Conservation (phyloP, 1,140 invertebrate species). For the Conus betulinus region DNA sequence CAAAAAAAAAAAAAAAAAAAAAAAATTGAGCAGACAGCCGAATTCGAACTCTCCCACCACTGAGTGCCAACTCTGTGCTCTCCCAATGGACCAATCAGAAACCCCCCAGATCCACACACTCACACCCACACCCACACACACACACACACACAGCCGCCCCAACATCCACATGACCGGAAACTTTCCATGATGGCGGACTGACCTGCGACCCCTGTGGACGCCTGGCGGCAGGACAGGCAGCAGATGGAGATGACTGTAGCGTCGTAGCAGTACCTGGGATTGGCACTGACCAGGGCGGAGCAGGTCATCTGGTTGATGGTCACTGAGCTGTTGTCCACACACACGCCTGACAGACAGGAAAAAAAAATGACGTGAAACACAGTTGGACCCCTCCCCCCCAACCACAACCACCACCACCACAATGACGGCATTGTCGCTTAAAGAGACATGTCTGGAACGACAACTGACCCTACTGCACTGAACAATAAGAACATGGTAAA, state of each 20-base stretch:
- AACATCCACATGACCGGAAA: not conserved
- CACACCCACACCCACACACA: not conserved
- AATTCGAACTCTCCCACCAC: too few species aligned
- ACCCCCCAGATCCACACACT: not conserved
- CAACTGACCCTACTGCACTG: too few species aligned
- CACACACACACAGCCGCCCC: not conserved
- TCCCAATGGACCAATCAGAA: too few species aligned
- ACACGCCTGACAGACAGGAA: not conserved
- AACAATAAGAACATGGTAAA: too few species aligned
- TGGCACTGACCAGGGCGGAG: not conserved
- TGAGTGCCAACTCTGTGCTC: too few species aligned
- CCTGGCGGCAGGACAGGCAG: not conserved
- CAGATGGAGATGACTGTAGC: not conserved
- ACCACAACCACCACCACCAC: too few species aligned
- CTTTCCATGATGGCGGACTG: not conserved
- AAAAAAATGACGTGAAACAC: not conserved
- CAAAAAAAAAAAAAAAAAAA: too few species aligned
- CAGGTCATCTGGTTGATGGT: not conserved
- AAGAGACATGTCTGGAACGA: too few species aligned
- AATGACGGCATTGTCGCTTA: too few species aligned
- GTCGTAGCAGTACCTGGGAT: not conserved
- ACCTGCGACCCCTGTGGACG: conserved; percentile 7
- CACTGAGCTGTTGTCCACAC: not conserved
- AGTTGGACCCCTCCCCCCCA: too few species aligned
- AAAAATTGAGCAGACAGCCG: too few species aligned